Evolutionary conservation across 2,888 invertebrate genomes (phyloP).

Genomic region (Philaethria dido): DNA sequence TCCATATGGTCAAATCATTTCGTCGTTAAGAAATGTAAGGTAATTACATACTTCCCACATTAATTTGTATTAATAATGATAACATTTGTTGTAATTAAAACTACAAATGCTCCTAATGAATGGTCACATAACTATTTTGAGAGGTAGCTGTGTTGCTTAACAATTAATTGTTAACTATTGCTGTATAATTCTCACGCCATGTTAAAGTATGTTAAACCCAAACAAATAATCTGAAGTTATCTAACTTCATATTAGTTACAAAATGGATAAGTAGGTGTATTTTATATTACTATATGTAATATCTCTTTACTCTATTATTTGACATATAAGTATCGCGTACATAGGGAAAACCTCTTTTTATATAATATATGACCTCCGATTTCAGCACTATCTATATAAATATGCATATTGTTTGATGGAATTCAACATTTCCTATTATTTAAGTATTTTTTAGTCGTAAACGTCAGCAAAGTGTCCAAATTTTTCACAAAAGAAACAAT

Average conservation of each 20-base stretch:
- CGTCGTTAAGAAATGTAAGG: slow-evolving; percentile 35
- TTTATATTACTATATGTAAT: not conserved
- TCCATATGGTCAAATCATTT: slow-evolving; percentile 37
- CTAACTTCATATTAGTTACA: slow-evolving; percentile 6
- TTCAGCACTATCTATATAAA: too few species aligned
- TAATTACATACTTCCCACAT: slow-evolving; percentile 44
- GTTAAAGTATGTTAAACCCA: slow-evolving; percentile 16
- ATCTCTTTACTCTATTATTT: not conserved
- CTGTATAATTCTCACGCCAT: slow-evolving; percentile 18
- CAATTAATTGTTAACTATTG: not conserved
- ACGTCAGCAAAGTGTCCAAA: too few species aligned
- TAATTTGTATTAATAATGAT: slow-evolving; percentile 40
- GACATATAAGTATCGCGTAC: too few species aligned
- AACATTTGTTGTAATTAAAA: slow-evolving; percentile 33
- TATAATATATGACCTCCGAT: too few species aligned
- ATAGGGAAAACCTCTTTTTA: too few species aligned
- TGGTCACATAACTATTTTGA: slow-evolving; percentile 24
- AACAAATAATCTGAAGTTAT: not conserved
- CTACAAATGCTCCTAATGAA: slow-evolving; percentile 27
- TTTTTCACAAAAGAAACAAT: too few species aligned
- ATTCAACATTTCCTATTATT: too few species aligned
- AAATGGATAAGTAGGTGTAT: not conserved
- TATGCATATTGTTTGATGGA: too few species aligned
- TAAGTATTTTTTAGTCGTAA: too few species aligned
- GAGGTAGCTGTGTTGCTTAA: slow-evolving; percentile 18